Percentiles rank a stretch among this genome's conserved stretches.
phyloP scores from a whole-genome alignment of 1,140 invertebrate genomes.

The Pantala flavescens region DNA sequence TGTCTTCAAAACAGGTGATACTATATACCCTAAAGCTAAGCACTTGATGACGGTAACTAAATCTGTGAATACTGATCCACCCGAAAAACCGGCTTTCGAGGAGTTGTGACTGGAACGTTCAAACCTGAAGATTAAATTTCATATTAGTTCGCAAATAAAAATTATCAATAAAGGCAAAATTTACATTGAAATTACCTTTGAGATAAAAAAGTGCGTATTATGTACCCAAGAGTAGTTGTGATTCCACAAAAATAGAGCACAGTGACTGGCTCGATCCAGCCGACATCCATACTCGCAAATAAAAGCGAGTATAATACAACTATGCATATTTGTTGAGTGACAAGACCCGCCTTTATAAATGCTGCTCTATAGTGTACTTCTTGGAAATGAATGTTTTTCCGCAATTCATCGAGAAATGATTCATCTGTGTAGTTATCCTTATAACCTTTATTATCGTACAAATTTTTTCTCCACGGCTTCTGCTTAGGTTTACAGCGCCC shows the following conservation, averaged over 20 bases:
- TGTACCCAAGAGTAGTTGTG: conserved; percentile 46
- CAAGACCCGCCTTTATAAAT: conserved; percentile 55
- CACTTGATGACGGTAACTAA: conserved; percentile 64
- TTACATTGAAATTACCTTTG: conserved; percentile 25
- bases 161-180: too few relatives aligned
- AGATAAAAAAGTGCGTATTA: conserved; percentile 37
- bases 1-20: conserved; percentile 87
- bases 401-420: conserved; percentile 71
- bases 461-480: conserved; percentile 71
- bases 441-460: conserved; percentile 76
- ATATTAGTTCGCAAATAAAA: too few relatives aligned
- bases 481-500: not conserved
- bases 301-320: conserved; percentile 64
- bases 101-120: conserved; percentile 22
- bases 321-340: conserved; percentile 63
- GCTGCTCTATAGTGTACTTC: conserved; percentile 56
- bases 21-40: conserved; percentile 67
- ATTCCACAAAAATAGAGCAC: conserved; percentile 45
- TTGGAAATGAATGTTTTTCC: conserved; percentile 69
- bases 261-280: conserved; percentile 47
- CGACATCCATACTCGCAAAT: conserved; percentile 61
- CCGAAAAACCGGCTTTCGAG: conserved; percentile 23
- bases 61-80: conserved; percentile 38
- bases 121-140: too few relatives aligned
- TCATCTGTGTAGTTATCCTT: conserved; percentile 88